Percentiles rank a stretch among this genome's conserved stretches.
phyloP scores from a whole-genome alignment of 2,113 vertebrate species.

The Vombatus ursinus region DNA sequence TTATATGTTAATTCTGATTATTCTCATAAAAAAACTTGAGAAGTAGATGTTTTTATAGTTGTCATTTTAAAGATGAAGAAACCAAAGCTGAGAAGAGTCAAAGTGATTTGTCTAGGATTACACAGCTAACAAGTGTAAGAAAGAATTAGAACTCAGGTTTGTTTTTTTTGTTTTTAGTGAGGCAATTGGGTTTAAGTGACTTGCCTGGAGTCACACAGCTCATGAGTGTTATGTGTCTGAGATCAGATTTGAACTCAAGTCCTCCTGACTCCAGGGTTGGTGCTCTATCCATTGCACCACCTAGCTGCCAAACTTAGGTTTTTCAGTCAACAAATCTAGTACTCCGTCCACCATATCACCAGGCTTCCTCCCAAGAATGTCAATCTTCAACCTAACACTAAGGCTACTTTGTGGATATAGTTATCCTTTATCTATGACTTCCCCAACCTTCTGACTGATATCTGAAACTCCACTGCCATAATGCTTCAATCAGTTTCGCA shows the following conservation, averaged over 20 bases:
- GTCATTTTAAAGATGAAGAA: background rate
- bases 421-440: background rate
- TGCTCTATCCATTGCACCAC: too few species aligned
- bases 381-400: background rate
- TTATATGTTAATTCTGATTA: background rate
- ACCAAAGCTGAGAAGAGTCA: background rate
- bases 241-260: too few species aligned
- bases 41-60: background rate
- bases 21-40: background rate
- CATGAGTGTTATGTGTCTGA: too few species aligned
- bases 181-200: too few species aligned
- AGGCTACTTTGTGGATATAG: background rate
- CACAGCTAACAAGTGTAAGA: too few species aligned
- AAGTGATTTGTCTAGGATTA: too few species aligned
- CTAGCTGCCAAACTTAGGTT: too few species aligned
- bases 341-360: too few species aligned
- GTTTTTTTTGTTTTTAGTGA: background rate
- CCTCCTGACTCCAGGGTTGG: too few species aligned
- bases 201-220: too few species aligned
- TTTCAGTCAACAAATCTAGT: background rate
- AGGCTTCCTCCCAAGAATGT: background rate
- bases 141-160: background rate
- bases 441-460: background rate
- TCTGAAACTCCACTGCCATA: slow-evolving; percentile 29
- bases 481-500: background rate